A percentile compares a stretch with the other conserved stretches of the same genome.
These are phyloP conservation scores for Oophaga pumilio DNA, from an alignment of 2,113 vertebrate species.

Conservation along the genomic window DNA sequence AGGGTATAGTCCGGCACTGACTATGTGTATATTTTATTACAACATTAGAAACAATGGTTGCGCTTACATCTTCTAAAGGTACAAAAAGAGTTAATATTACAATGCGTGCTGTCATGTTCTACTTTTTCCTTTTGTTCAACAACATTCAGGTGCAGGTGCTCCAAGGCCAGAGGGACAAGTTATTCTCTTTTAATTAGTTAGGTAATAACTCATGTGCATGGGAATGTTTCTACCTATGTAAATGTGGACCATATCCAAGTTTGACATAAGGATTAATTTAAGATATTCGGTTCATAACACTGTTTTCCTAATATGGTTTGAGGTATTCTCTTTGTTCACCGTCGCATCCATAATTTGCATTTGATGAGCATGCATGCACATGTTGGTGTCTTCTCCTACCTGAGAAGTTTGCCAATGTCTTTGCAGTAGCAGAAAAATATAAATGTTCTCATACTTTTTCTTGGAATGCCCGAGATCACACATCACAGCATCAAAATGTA, in stretches of 20 bases:
- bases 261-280: conserved; percentile 35
- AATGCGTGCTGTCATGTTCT: conserved; percentile 12
- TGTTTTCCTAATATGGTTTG: conserved; percentile 35
- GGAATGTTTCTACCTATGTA: conserved; percentile 30
- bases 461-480: conserved; percentile 19
- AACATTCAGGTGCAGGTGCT: conserved; percentile 10
- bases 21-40: neutral
- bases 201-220: conserved; percentile 51
- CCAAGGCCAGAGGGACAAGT: conserved; percentile 27
- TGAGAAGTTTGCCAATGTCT: conserved; percentile 21
- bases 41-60: neutral
- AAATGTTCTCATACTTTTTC: conserved; percentile 31
- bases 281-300: conserved; percentile 11
- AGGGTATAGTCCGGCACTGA: too few species aligned
- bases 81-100: conserved; percentile 1
- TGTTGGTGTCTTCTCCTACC: conserved; percentile 28
- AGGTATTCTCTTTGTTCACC: conserved; percentile 39
- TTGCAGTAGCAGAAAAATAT: conserved; percentile 35
- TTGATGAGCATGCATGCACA: conserved; percentile 43
- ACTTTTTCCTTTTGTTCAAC: conserved; percentile 26
- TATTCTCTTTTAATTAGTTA: conserved; percentile 47
- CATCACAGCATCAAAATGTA: conserved; percentile 23
- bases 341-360: conserved; percentile 47
- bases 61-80: neutral
- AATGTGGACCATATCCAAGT: conserved; percentile 39